A percentile compares a stretch with the other conserved stretches of the same genome.
These are phyloP conservation scores for Wiebesia pumilae DNA, from an alignment of 1,140 invertebrate species.

Conservation along the genomic window DNA sequence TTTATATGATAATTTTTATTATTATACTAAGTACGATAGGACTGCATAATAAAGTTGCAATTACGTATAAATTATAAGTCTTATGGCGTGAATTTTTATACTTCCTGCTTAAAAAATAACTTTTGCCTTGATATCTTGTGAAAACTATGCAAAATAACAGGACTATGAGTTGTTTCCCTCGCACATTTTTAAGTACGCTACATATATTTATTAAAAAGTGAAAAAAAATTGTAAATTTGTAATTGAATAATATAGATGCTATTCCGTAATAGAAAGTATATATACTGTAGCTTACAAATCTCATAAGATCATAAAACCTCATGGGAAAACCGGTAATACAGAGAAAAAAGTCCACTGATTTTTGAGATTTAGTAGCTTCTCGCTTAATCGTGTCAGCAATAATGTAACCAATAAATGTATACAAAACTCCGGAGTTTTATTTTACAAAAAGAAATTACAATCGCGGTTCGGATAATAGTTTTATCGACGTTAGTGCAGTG, in stretches of 20 bases:
- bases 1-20: no score
- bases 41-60: no score
- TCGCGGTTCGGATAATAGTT: no score
- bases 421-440: no score
- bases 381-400: neutral
- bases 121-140: no score
- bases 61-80: no score
- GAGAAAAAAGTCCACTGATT: neutral
- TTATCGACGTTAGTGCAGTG: no score
- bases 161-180: neutral
- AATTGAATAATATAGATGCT: neutral
- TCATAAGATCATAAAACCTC: neutral
- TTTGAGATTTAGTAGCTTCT: neutral
- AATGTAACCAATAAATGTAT: neutral
- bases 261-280: constrained; percentile 6
- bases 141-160: no score
- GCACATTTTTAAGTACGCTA: neutral
- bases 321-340: neutral
- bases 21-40: no score
- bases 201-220: neutral
- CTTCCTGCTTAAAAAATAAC: no score
- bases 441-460: no score
- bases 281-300: neutral
- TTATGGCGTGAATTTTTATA: no score
- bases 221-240: constrained; percentile 1